A percentile compares a stretch with the other conserved stretches of the same genome.
Evolutionary conservation across 1,140 invertebrate genomes (phyloP).

Genomic region (Heliconius melpomene): DNA sequence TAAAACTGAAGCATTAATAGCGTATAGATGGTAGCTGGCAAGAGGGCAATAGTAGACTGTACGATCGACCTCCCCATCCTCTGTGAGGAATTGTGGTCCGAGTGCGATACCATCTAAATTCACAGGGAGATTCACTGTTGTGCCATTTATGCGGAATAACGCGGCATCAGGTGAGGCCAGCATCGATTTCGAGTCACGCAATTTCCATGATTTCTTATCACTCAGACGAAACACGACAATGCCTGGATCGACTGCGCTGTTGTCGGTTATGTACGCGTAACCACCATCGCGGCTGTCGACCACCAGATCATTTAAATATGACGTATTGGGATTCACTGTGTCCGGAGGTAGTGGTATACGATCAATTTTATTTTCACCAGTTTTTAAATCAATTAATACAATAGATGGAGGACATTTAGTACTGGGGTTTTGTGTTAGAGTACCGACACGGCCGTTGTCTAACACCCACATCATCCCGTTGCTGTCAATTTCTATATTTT

Average conservation of each 20-base stretch:
- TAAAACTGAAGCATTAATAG: conserved; percentile 82
- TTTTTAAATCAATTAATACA: conserved; percentile 85
- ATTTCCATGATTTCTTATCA: conserved; percentile 85
- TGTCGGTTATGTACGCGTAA: conserved; percentile 87
- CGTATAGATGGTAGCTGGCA: conserved; percentile 84
- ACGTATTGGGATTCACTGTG: conserved; percentile 76
- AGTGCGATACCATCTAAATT: conserved; percentile 86
- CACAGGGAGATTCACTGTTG: conserved; percentile 77
- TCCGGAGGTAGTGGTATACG: conserved; percentile 82
- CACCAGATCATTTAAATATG: conserved; percentile 86
- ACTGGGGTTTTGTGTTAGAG: conserved; percentile 72
- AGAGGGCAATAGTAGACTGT: conserved; percentile 85
- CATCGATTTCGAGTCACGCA: conserved; percentile 84
- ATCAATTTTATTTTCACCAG: conserved; percentile 79
- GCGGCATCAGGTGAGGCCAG: conserved; percentile 80
- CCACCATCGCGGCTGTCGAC: conserved; percentile 85
- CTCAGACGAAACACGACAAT: conserved; percentile 85
- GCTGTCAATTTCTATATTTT: conserved; percentile 86
- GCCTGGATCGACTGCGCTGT: conserved; percentile 84
- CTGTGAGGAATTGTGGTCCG: conserved; percentile 78
- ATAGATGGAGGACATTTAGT: conserved; percentile 84
- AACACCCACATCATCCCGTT: conserved; percentile 87
- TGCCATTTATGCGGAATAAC: conserved; percentile 82
- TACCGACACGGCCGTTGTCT: conserved; percentile 83
- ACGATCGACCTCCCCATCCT: conserved; percentile 71